A percentile compares a stretch with the other conserved stretches of the same genome.
phyloP scores from a whole-genome alignment of 2,113 vertebrate species.

The Onychorhynchus coronatus region DNA sequence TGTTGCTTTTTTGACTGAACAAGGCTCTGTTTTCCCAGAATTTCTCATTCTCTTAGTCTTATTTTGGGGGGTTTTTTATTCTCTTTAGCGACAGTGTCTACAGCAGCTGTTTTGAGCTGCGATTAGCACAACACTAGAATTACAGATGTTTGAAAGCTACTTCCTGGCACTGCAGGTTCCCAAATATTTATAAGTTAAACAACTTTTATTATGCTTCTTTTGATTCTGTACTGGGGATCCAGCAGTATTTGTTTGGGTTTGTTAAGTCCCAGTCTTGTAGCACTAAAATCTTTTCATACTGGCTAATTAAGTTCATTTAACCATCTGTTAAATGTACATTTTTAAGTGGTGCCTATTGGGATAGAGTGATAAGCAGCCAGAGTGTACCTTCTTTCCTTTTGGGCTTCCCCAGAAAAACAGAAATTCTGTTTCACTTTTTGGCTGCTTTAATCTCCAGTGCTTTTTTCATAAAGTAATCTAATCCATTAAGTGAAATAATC shows the following conservation, averaged over 20 bases:
- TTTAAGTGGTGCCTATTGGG: not conserved
- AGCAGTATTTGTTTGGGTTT: slow-evolving; percentile 21
- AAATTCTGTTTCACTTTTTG: not conserved
- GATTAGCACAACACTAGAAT: not conserved
- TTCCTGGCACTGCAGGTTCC: not conserved
- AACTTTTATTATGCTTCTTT: not conserved
- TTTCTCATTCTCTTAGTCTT: not conserved
- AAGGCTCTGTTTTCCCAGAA: not conserved
- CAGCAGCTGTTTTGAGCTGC: not conserved
- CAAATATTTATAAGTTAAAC: slow-evolving; percentile 6
- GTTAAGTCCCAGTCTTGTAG: not conserved
- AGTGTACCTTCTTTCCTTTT: not conserved
- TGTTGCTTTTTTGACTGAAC: not conserved
- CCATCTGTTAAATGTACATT: not conserved
- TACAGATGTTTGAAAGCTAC: not conserved
- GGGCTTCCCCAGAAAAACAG: not conserved
- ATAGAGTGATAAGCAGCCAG: not conserved
- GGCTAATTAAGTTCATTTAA: not conserved
- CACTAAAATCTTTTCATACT: not conserved
- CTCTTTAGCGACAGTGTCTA: not conserved
- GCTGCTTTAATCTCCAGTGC: not conserved
- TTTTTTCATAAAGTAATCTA: not conserved
- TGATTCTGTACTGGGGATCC: not conserved
- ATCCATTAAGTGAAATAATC: not conserved
- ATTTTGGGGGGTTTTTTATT: not conserved